Percentiles rank a stretch among this genome's conserved stretches.
These are phyloP conservation scores for Natator depressus DNA, from an alignment of 2,113 vertebrate species.

Conservation along the genomic window DNA sequence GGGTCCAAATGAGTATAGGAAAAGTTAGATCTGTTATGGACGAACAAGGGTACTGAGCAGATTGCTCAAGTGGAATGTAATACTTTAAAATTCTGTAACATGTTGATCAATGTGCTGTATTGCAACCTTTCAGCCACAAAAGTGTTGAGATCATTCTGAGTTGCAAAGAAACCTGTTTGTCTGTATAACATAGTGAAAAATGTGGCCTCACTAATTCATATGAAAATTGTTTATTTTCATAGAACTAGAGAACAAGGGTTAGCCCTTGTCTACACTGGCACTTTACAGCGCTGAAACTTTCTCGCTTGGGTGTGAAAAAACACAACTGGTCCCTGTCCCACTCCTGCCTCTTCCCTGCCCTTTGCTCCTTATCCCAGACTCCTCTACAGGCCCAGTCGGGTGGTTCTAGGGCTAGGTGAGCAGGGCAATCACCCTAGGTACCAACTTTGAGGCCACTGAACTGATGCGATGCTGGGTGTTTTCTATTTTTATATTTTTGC, in stretches of 20 bases:
- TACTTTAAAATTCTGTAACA: background rate
- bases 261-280: no score
- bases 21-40: background rate
- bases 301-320: no score
- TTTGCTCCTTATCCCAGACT: background rate
- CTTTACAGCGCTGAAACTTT: no score
- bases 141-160: slow-evolving; percentile 2
- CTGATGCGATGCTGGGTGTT: no score
- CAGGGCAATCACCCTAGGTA: no score
- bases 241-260: slow-evolving; percentile 5
- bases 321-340: background rate
- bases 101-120: slow-evolving; percentile 23
- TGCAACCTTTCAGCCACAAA: slow-evolving; percentile 25
- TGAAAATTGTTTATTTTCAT: accelerated
- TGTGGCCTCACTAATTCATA: accelerated
- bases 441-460: no score
- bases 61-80: background rate
- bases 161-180: slow-evolving; percentile 13
- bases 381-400: no score
- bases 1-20: background rate
- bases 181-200: background rate
- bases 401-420: no score
- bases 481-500: no score
- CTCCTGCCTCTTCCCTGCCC: background rate
- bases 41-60: background rate